A percentile compares a stretch with the other conserved stretches of the same genome.
phyloP scores from a whole-genome alignment of 2,888 invertebrate genomes.

The Unio pictorum region DNA sequence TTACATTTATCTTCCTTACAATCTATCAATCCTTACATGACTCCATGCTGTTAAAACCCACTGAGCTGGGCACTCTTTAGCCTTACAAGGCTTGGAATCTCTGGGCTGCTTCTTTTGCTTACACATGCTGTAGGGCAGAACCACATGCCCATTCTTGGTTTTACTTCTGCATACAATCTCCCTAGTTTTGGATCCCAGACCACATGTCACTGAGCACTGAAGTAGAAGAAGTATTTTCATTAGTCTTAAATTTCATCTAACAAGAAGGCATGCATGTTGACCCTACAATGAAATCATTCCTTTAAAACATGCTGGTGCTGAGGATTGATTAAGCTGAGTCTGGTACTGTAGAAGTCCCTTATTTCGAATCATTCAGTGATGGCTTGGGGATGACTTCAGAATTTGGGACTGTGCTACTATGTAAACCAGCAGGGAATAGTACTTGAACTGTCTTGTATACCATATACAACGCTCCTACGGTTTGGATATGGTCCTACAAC shows the following conservation, averaged over 20 bases:
- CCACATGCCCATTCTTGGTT: slow-evolving; percentile 45
- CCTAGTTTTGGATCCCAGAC: slow-evolving; percentile 51
- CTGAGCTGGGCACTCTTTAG: slow-evolving; percentile 30
- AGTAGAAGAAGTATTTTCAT: slow-evolving; percentile 4
- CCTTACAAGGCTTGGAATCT: slow-evolving; percentile 29
- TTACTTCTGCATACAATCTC: slow-evolving; percentile 48
- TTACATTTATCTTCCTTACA: too few species aligned
- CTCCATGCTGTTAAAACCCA: slow-evolving; percentile 43
- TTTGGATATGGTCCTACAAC: too few species aligned
- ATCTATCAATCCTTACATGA: slow-evolving; percentile 15
- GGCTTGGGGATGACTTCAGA: too few species aligned
- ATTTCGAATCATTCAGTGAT: too few species aligned
- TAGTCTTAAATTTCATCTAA: not conserved
- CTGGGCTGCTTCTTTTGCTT: slow-evolving; percentile 23
- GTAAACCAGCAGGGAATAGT: too few species aligned
- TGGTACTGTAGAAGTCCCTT: too few species aligned
- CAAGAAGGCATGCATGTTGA: slow-evolving; percentile 1
- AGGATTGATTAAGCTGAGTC: too few species aligned
- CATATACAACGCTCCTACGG: too few species aligned
- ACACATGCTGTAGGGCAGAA: slow-evolving; percentile 45
- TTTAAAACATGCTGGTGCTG: too few species aligned
- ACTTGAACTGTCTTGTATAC: too few species aligned
- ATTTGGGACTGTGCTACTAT: too few species aligned
- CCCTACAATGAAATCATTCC: too few species aligned
- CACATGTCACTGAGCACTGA: slow-evolving; percentile 61